A percentile compares a stretch with the other conserved stretches of the same genome.
Evolutionary conservation across 1,140 invertebrate species (phyloP).

Genomic region (Drosophila busckii): DNA sequence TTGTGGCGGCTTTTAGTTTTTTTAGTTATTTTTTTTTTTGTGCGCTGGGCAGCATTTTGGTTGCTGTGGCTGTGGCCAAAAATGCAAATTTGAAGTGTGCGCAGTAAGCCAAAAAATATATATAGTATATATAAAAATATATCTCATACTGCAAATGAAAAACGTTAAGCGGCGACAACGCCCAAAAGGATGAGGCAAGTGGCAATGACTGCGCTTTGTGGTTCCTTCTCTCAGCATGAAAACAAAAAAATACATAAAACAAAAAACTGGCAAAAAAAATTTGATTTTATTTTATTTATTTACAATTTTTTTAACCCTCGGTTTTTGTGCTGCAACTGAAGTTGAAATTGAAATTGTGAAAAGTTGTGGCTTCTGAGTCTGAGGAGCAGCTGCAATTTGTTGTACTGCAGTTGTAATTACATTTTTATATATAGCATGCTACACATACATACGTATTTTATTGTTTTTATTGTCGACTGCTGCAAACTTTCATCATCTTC

Average conservation of each 20-base stretch:
- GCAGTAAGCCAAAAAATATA: slow-evolving; percentile 69
- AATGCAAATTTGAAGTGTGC: slow-evolving; percentile 71
- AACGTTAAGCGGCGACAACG: slow-evolving; percentile 31
- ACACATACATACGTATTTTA: neutral
- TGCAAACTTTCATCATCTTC: slow-evolving; percentile 40
- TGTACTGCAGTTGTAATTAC: slow-evolving; percentile 60
- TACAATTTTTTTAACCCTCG: slow-evolving; percentile 17
- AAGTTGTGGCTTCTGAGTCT: slow-evolving; percentile 45
- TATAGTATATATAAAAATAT: slow-evolving; percentile 40
- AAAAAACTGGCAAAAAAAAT: slow-evolving; percentile 17
- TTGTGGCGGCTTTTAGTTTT: slow-evolving; percentile 14
- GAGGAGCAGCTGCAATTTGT: slow-evolving; percentile 32
- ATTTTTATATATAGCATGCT: slow-evolving; percentile 42
- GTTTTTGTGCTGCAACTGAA: slow-evolving; percentile 43
- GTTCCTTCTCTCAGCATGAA: slow-evolving; percentile 51
- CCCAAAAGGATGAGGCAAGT: slow-evolving; percentile 1
- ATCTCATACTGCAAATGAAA: slow-evolving; percentile 32
- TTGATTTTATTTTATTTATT: slow-evolving; percentile 61
- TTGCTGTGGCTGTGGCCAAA: slow-evolving; percentile 44
- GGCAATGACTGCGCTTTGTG: slow-evolving; percentile 63
- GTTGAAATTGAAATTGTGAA: slow-evolving; percentile 69
- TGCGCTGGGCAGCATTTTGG: slow-evolving; percentile 12
- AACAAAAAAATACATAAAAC: neutral
- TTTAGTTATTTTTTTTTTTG: neutral
- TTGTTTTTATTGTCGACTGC: neutral